Evolutionary conservation across 1,140 invertebrate species (phyloP).

Genomic region (Asbolus verrucosus): DNA sequence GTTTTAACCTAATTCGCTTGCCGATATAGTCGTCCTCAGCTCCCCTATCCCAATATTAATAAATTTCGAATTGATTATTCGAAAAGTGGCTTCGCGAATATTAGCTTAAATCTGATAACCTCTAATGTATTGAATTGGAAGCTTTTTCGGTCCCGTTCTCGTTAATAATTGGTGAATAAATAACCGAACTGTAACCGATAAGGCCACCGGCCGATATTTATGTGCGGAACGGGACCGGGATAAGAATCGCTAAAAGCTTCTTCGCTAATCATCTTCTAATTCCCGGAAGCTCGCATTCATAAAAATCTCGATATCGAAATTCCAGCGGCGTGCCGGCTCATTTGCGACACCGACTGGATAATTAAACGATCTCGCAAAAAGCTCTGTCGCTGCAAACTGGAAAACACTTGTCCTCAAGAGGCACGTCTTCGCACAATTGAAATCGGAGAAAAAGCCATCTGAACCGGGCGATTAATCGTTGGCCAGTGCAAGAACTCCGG

Average conservation of each 20-base stretch:
- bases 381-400: too few species aligned
- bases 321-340: too few species aligned
- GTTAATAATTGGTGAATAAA: constrained; percentile 8
- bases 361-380: too few species aligned
- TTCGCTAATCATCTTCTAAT: not conserved
- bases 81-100: constrained; percentile 5
- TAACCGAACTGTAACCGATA: constrained; percentile 10
- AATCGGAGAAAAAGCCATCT: not conserved
- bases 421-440: not conserved
- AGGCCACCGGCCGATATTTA: not conserved
- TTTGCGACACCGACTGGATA: too few species aligned
- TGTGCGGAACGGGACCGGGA: not conserved
- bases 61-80: constrained; percentile 3
- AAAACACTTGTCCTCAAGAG: not conserved
- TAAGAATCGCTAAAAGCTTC: constrained; percentile 10
- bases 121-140: constrained; percentile 7
- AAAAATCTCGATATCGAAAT: too few species aligned
- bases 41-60: not conserved
- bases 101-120: constrained; percentile 7
- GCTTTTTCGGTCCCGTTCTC: constrained; percentile 6
- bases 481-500: constrained; percentile 2
- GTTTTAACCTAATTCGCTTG: too few species aligned
- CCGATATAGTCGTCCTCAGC: too few species aligned
- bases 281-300: not conserved
- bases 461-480: not conserved